Base-by-base conservation (phyloP, 2,113 vertebrate species). In the Gallinago undulata region DNA sequence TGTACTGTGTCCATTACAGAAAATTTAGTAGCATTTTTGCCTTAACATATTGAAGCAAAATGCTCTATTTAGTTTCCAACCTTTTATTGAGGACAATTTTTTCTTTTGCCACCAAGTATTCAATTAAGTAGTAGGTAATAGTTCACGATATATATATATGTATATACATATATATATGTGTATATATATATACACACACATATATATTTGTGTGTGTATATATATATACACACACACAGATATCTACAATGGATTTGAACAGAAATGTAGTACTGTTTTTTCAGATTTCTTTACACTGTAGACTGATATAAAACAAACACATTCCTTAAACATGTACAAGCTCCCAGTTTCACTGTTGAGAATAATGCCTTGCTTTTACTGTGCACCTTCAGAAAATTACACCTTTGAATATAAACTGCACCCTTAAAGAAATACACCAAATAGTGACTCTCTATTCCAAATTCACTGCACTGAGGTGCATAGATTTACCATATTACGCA, bases 1-100 rank as follows among this genome's bases (percentile, higher is more conserved):
- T 0, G 6, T 10, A 31, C 30, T 8, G 1, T 17, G 17, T 0
- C 0, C 67, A 76, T 7, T 33, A 69, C 6, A 31, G 33, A 62
- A 83, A 62, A 57, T 79, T 33, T 45, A 13, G 33, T 53, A 41
- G 7, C n/a, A 23, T 33, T 28, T 94, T 76, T 70, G 30, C 12
- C 27, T 64, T 64, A 53, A 39, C 11, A 22, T 48, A 53, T 4
- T 22, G 24, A 80, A 90, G 27, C 2, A 48, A 72, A 84, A 80
- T 72, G 10, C 23, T 76, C 41, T 28, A 25, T 64, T 28, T 63
- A 39, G 12, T 67, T 84, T 81, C 48, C 37, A 73, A 2, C 9
- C 5, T 77, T 68, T 4, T 37, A 39, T 11, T 4, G 23, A 63
- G 15, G 73, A 84, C 2, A 87, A 33, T 7, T 30, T 25, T 70